Evolutionary conservation across 2,113 vertebrate genomes (phyloP).

Genomic region (Neofelis nebulosa): DNA sequence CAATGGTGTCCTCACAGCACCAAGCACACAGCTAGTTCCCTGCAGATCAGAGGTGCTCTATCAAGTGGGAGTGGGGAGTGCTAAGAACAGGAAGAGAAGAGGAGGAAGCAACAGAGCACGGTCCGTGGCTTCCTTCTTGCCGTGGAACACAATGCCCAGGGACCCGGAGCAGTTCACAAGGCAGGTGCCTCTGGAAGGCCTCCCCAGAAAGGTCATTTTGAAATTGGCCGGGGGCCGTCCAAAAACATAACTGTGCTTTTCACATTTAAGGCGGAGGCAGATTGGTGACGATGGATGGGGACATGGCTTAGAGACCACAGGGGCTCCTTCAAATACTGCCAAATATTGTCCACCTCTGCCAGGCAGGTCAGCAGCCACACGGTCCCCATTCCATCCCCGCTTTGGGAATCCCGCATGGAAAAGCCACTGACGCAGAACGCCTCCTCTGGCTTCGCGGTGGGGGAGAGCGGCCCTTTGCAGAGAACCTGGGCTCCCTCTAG

Average conservation of each 20-base stretch:
- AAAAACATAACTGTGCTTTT: neutral
- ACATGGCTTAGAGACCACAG: neutral
- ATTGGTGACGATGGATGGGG: neutral
- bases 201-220: neutral
- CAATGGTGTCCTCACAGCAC: neutral
- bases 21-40: neutral
- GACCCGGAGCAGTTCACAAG: neutral
- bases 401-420: neutral
- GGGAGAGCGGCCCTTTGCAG: neutral
- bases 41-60: neutral
- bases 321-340: neutral
- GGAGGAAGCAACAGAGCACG: neutral
- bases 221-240: accelerated
- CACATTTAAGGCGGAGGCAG: neutral
- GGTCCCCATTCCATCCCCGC: neutral
- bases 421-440: accelerated
- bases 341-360: neutral
- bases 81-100: neutral
- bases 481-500: conserved; percentile 46
- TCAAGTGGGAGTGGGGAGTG: accelerated
- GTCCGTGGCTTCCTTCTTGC: neutral
- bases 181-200: neutral
- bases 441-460: accelerated
- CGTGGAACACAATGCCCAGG: neutral
- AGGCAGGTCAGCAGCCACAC: neutral